Base-by-base conservation (phyloP, 2,888 invertebrate species). In the Rhodophaea formosa region DNA sequence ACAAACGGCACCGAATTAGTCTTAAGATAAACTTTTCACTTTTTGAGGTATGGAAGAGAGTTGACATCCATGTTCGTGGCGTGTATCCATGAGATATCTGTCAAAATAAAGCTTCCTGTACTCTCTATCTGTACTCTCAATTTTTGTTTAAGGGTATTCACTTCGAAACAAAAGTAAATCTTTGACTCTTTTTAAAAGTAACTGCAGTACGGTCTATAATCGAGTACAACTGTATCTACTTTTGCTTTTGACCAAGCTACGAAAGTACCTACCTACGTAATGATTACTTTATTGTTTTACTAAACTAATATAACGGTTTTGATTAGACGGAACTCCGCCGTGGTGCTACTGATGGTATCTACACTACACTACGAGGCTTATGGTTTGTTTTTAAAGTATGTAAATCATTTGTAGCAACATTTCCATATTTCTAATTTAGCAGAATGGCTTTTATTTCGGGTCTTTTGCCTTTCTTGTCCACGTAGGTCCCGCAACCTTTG, bases 271-370 rank as follows among this genome's bases (percentile, higher is more conserved):
- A 35, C 1, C 5, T 39, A 44, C 54, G 23, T 45, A 1, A 56
- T 46, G 42, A 43, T 30, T 46, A n/a, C 53, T 58, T 42, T 35
- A 54, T 54, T 54, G 53, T 54, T 54, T 54, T 16, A 44, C 44
- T 44, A 32, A 45, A 54, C 53, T 44, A 54, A 54, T 54, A 45
- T 54, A 54, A 54, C 53, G 53, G 44, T 43, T 17, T 6, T 16
- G 30, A 45, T 43, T 29, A 53, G 23, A 29, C 53, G 53, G 43
- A 53, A 39, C 53, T 53, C 53, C 53, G 53, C 43, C 29, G 47
- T 23, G 8, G 47, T 29, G 23, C 29, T 29, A 23, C 43, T 29
- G 53, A 53, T 43, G 15, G 23, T 14, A 47, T 47, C n/a, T n/a
- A 30, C 23, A n/a, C n/a, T n/a, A n/a, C n/a, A n/a, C n/a, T 47